Evolutionary conservation across 2,888 invertebrate genomes (phyloP).

Genomic region (Meghimatium bilineatum): DNA sequence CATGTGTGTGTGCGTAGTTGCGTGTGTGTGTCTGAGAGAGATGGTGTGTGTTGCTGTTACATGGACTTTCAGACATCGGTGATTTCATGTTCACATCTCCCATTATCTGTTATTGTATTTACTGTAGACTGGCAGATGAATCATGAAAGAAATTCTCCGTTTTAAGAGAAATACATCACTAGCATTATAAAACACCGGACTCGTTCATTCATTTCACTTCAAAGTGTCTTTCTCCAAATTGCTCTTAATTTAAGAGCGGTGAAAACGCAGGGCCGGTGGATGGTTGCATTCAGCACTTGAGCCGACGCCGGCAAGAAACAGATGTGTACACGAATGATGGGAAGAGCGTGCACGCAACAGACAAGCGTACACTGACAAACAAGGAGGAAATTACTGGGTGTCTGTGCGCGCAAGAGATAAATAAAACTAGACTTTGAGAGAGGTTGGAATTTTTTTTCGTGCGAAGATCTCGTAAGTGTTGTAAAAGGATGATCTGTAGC

Average conservation of each 20-base stretch:
- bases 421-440: not conserved
- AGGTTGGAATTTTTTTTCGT: not conserved
- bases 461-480: too few species aligned
- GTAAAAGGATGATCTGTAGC: too few species aligned
- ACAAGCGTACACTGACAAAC: not conserved
- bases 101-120: too few species aligned
- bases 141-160: not conserved
- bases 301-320: not conserved
- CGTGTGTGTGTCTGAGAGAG: too few species aligned
- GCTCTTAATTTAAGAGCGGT: conserved; percentile 35
- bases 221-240: conserved; percentile 22
- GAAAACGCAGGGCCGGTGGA: not conserved
- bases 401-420: not conserved
- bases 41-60: too few species aligned
- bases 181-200: not conserved
- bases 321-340: not conserved
- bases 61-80: too few species aligned
- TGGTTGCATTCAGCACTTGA: not conserved
- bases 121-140: too few species aligned
- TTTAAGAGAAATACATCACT: not conserved
- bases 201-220: conserved; percentile 27
- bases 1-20: too few species aligned
- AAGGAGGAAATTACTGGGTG: not conserved
- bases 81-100: too few species aligned
- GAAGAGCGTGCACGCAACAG: not conserved